Base-by-base conservation (phyloP, 2,113 vertebrate species). In the Nycticryphes semicollaris region DNA sequence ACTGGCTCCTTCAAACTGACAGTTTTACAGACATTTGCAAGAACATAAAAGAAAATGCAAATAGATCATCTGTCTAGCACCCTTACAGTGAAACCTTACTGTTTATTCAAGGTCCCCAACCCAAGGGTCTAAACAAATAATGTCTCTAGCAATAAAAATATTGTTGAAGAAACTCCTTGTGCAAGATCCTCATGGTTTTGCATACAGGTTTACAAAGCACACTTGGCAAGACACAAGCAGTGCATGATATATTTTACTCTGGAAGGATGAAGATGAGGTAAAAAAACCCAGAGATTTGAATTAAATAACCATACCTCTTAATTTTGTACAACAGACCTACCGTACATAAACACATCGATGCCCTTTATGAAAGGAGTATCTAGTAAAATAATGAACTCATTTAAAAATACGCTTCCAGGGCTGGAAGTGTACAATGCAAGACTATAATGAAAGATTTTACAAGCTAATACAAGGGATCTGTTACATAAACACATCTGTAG, bases 11-110 rank as follows among this genome's bases (percentile, higher is more conserved):
- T 97, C 96, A 98, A 98, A 97, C 96, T 96, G 97, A 98, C 96
- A 97, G 95, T 97, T 98, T 98, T 98, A 98, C 98, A 98, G 98
- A 97, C 97, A 97, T 96, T 97, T 97, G 94, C 97, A 98, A 97
- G 98, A 97, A 98, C 97, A 98, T 98, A 98, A 98, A 97, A 98
- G 98, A 98, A 98, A 98, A 98, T 97, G 97, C 96, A 98, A 98
- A 98, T 96, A 98, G 97, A 97, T 98, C 97, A 97, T 97, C 95
- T 89, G 87, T 97, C 98, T 97, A 97, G 94, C 92, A 98, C 98
- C 97, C 95, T 97, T 87, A 82, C 88, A 96, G 75, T 59, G 96
- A 98, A 96, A 96, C 78, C 75, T 94, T 95, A 97, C 92, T 98
- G 97, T 98, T 98, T 97, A 98, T 90, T 97, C 95, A 98, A 96